phyloP scores from a whole-genome alignment of 2,888 invertebrate genomes.

The Saturnia pavonia region DNA sequence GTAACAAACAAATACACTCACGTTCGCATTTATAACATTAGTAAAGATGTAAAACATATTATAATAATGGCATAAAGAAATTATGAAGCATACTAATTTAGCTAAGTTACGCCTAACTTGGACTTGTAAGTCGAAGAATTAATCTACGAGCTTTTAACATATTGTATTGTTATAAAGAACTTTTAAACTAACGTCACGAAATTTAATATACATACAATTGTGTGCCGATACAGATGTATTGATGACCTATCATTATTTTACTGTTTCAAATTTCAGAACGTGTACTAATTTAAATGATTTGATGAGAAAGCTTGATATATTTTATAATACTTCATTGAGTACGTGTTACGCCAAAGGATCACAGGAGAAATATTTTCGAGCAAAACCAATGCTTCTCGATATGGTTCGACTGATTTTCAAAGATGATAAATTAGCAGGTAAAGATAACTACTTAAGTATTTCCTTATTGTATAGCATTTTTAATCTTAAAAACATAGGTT shows the following conservation, averaged over 20 bases:
- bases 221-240: not conserved
- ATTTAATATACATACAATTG: too few species aligned
- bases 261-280: slow-evolving; percentile 1
- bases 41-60: too few species aligned
- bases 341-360: not conserved
- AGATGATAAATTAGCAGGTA: slow-evolving; percentile 10
- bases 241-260: not conserved
- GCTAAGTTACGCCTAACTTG: too few species aligned
- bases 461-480: not conserved
- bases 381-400: not conserved
- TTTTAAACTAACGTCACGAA: too few species aligned
- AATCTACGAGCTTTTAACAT: too few species aligned
- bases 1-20: too few species aligned
- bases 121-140: too few species aligned
- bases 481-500: not conserved
- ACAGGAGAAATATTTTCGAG: not conserved
- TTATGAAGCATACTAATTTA: too few species aligned
- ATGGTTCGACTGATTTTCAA: not conserved
- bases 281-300: not conserved
- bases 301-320: not conserved
- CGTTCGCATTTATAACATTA: too few species aligned
- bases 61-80: too few species aligned
- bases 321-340: not conserved
- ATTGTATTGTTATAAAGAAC: too few species aligned
- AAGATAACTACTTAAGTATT: not conserved